These are phyloP conservation scores for Rhipidura dahli DNA, from an alignment of 2,113 vertebrate genomes.

Conservation along the genomic window DNA sequence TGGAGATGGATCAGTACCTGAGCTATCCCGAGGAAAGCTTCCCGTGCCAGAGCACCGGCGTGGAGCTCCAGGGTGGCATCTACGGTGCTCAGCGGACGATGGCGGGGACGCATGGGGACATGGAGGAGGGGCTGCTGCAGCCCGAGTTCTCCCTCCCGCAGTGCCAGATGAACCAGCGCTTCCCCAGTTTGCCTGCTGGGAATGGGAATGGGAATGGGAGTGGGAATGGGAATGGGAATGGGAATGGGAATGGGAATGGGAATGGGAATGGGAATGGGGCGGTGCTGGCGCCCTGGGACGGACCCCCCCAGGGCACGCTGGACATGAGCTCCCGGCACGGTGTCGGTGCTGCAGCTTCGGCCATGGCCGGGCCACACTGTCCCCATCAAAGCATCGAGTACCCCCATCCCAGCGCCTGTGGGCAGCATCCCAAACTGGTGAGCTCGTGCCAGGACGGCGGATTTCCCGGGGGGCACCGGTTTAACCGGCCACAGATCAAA, in stretches of 20 bases:
- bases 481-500: slow-evolving; percentile 80
- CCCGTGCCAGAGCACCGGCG: slow-evolving; percentile 18
- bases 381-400: slow-evolving; percentile 69
- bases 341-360: not conserved
- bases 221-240: not conserved
- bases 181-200: slow-evolving; percentile 54
- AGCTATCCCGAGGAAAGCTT: slow-evolving; percentile 71
- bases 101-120: slow-evolving; percentile 8
- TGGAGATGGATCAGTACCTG: slow-evolving; percentile 77
- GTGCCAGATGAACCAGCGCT: slow-evolving; percentile 82
- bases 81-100: slow-evolving; percentile 58
- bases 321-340: not conserved
- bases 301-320: not conserved
- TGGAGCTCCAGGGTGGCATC: slow-evolving; percentile 57
- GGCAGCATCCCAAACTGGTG: not conserved
- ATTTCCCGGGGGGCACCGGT: slow-evolving; percentile 30
- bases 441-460: slow-evolving; percentile 40
- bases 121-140: slow-evolving; percentile 74
- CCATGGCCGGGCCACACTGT: not conserved
- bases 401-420: slow-evolving; percentile 39
- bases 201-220: not conserved
- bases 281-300: slow-evolving; percentile 65
- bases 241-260: not conserved
- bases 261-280: not conserved
- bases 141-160: slow-evolving; percentile 78